Base-by-base conservation (phyloP, 1,140 invertebrate genomes). In the Hylaeus anthracinus region DNA sequence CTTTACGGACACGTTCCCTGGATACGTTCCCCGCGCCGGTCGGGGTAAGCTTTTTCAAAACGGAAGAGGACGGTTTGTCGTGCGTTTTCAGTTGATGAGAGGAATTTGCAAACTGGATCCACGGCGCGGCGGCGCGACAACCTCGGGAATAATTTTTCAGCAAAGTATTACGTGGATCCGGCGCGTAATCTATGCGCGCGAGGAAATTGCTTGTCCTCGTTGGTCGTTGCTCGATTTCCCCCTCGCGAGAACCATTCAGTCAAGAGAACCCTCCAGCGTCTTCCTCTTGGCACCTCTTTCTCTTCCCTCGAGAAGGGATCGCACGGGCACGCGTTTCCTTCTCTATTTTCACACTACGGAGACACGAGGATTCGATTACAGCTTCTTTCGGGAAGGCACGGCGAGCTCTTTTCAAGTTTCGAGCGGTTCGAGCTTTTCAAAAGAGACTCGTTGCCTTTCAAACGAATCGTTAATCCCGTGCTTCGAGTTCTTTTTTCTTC, bases 351-450 rank as follows among this genome's bases (percentile, higher is more conserved):
- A 71, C 48, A 67, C 56, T 43, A 9, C 75, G 53, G 75, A 61
- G 56, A 53, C 48, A 48, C 75, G 58, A 6, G 67, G 67, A 78
- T 72, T 78, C 75, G 75, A 78, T 78, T 72, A 78, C 67, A 45
- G 56, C 51, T 53, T 9, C 67, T 78, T 63, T 26, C 26, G 26
- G 41, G 61, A 63, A 53, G 75, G 51, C 43, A 37, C 45, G 15
- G 1, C 45, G 12, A 51, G 37, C 58, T 63, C 56, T 72, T 63
- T 61, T 26, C 61, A 39, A 61, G 63, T 66, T 61, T 12, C 37
- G 9, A 26, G 12, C 39, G 48, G 6, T 56, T 9, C 12, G n/a
- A 53, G 67, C 67, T 71, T 78, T 72, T 48, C 41, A 43, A 61
- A 63, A 41, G 39, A n/a, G 73, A 58, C 48, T 3, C 58, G 9